Evolutionary conservation across 2,888 invertebrate genomes (phyloP).

Genomic region (Heteromyza rotundicornis): DNA sequence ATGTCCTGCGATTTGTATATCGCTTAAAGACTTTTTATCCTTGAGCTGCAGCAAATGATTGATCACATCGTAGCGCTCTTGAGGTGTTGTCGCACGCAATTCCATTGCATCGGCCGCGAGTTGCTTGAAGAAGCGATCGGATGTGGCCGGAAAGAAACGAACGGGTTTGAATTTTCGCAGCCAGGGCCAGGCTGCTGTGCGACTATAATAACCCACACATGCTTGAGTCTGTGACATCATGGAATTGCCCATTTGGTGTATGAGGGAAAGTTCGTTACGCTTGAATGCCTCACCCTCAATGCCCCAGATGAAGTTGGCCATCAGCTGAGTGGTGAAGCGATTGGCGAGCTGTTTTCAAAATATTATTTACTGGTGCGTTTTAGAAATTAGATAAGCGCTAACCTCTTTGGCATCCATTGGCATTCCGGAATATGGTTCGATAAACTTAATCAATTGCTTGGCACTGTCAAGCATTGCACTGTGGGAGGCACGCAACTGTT

Average conservation of each 20-base stretch:
- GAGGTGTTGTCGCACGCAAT: slow-evolving; percentile 23
- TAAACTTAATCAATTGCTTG: slow-evolving; percentile 54
- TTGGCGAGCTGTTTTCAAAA: slow-evolving; percentile 35
- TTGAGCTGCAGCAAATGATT: slow-evolving; percentile 45
- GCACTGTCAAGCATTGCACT: slow-evolving; percentile 59
- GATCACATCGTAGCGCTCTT: slow-evolving; percentile 40
- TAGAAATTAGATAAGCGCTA: too few relatives aligned
- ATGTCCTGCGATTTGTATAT: slow-evolving; percentile 44
- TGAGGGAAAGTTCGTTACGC: slow-evolving; percentile 9
- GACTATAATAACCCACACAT: slow-evolving; percentile 36
- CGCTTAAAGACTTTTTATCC: slow-evolving; percentile 39
- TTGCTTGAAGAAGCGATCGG: slow-evolving; percentile 29
- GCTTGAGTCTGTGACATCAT: slow-evolving; percentile 34
- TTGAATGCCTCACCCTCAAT: slow-evolving; percentile 55
- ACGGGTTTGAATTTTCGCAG: slow-evolving; percentile 33
- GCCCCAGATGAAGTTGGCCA: slow-evolving; percentile 60
- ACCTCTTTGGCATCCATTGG: slow-evolving; percentile 61
- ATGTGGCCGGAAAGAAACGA: slow-evolving; percentile 36
- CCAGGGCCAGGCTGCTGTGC: slow-evolving; percentile 40
- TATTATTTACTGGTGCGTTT: too few relatives aligned
- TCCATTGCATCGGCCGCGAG: slow-evolving; percentile 35
- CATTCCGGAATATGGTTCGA: slow-evolving; percentile 39
- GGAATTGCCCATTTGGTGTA: slow-evolving; percentile 30
- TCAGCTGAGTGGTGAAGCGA: slow-evolving; percentile 56
- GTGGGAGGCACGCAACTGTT: slow-evolving; percentile 60